Percentiles rank a stretch among this genome's conserved stretches.
Conservation (phyloP, 2,888 invertebrate genomes). For the Netelia melanura region DNA sequence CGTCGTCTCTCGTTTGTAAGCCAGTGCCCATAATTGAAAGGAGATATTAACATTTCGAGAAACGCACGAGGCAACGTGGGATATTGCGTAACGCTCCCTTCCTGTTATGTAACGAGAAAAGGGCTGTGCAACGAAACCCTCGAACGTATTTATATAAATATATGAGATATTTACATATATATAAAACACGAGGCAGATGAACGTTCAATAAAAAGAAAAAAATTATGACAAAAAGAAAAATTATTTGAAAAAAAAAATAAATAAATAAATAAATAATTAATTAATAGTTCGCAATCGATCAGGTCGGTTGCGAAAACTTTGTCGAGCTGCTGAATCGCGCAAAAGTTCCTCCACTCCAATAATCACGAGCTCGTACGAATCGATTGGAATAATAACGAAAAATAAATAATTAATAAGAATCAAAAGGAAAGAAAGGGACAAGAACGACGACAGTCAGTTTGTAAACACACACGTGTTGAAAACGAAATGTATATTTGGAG, state of each 20-base stretch:
- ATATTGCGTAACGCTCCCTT: slow-evolving; percentile 26
- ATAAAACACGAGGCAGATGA: neutral
- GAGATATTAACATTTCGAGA: slow-evolving; percentile 35
- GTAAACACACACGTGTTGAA: neutral
- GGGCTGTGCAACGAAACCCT: neutral
- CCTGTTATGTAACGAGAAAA: slow-evolving; percentile 20
- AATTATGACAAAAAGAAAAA: neutral
- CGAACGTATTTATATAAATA: neutral
- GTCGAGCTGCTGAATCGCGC: slow-evolving; percentile 34
- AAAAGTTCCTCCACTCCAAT: slow-evolving; percentile 51
- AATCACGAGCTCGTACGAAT: slow-evolving; percentile 20
- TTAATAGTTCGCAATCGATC: neutral
- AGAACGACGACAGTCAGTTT: neutral
- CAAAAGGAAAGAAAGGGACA: slow-evolving; percentile 11
- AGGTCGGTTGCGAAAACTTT: slow-evolving; percentile 34
- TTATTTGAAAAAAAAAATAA: neutral
- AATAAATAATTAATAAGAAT: neutral
- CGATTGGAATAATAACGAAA: slow-evolving; percentile 4
- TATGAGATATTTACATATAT: neutral
- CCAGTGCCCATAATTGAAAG: slow-evolving; percentile 18
- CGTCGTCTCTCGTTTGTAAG: slow-evolving; percentile 5
- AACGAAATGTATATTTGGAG: slow-evolving; percentile 24
- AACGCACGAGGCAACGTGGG: slow-evolving; percentile 12
- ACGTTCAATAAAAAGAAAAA: neutral
- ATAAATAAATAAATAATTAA: neutral